Evolutionary conservation across 2,113 vertebrate genomes (phyloP).

Genomic region (Paracanthobrama guichenoti): DNA sequence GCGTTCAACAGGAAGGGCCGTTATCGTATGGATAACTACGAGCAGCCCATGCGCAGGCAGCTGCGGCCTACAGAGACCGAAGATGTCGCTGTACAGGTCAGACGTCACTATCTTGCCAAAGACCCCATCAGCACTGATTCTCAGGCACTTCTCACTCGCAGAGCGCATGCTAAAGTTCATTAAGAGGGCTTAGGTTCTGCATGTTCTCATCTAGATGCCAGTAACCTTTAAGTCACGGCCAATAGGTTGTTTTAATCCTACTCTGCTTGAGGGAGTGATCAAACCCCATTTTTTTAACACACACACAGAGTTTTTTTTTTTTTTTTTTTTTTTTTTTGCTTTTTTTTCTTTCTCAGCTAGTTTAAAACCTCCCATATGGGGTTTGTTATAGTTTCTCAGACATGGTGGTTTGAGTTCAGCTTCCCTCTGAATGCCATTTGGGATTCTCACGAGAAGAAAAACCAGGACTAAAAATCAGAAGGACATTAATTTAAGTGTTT

Average conservation of each 20-base stretch:
- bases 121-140: slow-evolving; percentile 41
- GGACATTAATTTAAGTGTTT: slow-evolving; percentile 55
- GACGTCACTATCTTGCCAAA: slow-evolving; percentile 46
- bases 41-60: slow-evolving; percentile 81
- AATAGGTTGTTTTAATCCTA: slow-evolving; percentile 20
- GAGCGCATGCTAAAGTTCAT: slow-evolving; percentile 43
- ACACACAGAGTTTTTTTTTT: neutral
- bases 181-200: slow-evolving; percentile 38
- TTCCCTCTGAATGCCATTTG: slow-evolving; percentile 23
- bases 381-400: slow-evolving; percentile 16
- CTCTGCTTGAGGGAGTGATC: neutral
- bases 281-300: neutral
- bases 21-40: slow-evolving; percentile 89
- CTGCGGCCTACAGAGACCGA: slow-evolving; percentile 82
- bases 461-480: slow-evolving; percentile 29
- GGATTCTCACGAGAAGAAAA: slow-evolving; percentile 73
- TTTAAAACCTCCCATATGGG: slow-evolving; percentile 8
- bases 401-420: slow-evolving; percentile 22
- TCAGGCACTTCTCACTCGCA: slow-evolving; percentile 45
- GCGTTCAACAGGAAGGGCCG: slow-evolving; percentile 93
- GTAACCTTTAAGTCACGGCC: slow-evolving; percentile 46
- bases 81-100: slow-evolving; percentile 91
- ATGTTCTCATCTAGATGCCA: slow-evolving; percentile 50
- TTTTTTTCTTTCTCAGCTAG: slow-evolving; percentile 1
- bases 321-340: neutral